These are phyloP conservation scores for Eclectus roratus DNA, from an alignment of 2,113 vertebrate species.

Conservation along the genomic window DNA sequence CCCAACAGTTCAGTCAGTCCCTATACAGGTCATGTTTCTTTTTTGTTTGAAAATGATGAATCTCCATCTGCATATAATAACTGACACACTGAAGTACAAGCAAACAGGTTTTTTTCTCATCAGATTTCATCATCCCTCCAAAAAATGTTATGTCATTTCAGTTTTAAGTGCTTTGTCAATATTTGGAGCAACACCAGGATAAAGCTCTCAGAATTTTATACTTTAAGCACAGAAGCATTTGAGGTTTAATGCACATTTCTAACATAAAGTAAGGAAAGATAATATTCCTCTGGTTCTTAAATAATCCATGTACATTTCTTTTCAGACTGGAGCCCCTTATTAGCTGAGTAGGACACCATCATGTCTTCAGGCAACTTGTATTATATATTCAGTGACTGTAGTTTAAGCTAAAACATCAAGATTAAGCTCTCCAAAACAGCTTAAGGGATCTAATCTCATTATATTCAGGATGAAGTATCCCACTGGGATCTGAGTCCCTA, in stretches of 20 bases:
- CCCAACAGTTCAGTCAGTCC: not conserved
- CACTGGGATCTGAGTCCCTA: not conserved
- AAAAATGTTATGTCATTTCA: not conserved
- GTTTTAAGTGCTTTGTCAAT: not conserved
- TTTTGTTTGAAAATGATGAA: not conserved
- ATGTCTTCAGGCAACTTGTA: slow-evolving; percentile 50
- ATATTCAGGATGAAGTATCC: not conserved
- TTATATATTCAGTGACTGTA: slow-evolving; percentile 52
- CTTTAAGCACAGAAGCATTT: not conserved
- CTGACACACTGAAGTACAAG: not conserved
- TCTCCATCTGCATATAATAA: not conserved
- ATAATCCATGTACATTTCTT: slow-evolving; percentile 55
- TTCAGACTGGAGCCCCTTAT: slow-evolving; percentile 3
- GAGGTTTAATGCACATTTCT: not conserved
- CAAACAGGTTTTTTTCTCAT: not conserved
- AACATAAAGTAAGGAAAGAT: not conserved
- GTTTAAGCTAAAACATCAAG: slow-evolving; percentile 47
- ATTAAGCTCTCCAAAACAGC: slow-evolving; percentile 40
- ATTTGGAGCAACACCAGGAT: not conserved
- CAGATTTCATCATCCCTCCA: rapidly evolving
- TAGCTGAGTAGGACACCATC: slow-evolving; percentile 21
- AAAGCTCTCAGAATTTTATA: not conserved
- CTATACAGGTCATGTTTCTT: not conserved
- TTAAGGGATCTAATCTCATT: slow-evolving; percentile 23
- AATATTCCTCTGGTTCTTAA: slow-evolving; percentile 21